Evolutionary conservation across 2,113 vertebrate genomes (phyloP).

Genomic region (Corythoichthys intestinalis): DNA sequence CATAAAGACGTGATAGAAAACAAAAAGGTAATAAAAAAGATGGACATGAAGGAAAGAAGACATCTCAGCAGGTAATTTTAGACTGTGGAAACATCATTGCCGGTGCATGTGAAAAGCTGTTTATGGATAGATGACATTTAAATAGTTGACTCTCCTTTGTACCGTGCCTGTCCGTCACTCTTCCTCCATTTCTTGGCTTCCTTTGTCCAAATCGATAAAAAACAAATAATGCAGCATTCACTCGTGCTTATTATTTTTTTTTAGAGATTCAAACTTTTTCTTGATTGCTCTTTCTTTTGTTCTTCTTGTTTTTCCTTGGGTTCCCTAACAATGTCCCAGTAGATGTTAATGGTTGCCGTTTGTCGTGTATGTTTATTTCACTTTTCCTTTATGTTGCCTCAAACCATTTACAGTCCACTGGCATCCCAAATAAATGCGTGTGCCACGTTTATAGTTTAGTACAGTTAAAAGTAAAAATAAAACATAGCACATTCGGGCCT

Average conservation of each 20-base stretch:
- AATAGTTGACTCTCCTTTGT: slow-evolving; percentile 25
- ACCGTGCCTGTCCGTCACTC: slow-evolving; percentile 23
- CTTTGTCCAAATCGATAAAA: slow-evolving; percentile 64
- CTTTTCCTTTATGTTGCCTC: neutral
- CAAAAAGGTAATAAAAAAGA: neutral
- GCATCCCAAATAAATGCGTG: too few species aligned
- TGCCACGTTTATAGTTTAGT: too few species aligned
- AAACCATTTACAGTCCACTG: too few species aligned
- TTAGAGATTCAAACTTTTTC: neutral
- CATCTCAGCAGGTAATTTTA: slow-evolving; percentile 34
- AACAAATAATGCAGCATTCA: slow-evolving; percentile 74
- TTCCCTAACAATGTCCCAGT: neutral
- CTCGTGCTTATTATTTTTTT: slow-evolving; percentile 59
- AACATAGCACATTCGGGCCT: too few species aligned
- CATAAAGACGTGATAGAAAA: neutral
- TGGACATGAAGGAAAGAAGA: slow-evolving; percentile 10
- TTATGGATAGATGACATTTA: slow-evolving; percentile 66
- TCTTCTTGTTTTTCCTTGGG: neutral
- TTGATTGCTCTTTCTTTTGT: neutral
- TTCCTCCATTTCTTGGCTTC: neutral
- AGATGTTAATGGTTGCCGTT: neutral
- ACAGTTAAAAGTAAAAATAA: too few species aligned
- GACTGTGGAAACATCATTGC: slow-evolving; percentile 44
- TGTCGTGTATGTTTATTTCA: neutral
- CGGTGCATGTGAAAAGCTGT: slow-evolving; percentile 40